Evolutionary conservation across 2,113 vertebrate species (phyloP).

Genomic region (Protobothrops flavoviridis): DNA sequence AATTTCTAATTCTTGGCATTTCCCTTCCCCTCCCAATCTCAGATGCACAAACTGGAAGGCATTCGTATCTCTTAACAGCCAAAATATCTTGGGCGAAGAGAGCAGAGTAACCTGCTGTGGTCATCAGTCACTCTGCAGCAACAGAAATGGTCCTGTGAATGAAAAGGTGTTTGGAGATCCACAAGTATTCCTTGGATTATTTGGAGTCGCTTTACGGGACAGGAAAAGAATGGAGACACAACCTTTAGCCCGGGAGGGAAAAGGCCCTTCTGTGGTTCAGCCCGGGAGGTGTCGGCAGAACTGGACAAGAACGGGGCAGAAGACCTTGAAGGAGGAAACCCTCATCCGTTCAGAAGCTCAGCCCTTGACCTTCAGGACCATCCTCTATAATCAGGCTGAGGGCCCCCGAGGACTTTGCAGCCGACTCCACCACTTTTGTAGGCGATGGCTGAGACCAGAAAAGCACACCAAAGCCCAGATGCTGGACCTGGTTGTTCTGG

Average conservation of each 20-base stretch:
- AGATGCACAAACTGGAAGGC: not conserved
- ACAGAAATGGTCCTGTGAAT: not conserved
- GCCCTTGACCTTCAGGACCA: not conserved
- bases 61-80: not conserved
- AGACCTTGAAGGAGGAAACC: not conserved
- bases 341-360: not conserved
- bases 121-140: too few relatives aligned
- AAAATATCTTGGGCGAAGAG: not conserved
- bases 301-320: not conserved
- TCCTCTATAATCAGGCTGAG: not conserved
- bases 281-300: not conserved
- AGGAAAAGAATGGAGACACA: not conserved
- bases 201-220: not conserved
- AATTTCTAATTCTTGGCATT: not conserved
- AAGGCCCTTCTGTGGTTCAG: not conserved
- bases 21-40: not conserved
- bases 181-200: not conserved
- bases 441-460: not conserved
- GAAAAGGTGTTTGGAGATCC: not conserved
- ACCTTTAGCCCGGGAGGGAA: not conserved
- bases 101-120: not conserved
- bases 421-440: not conserved
- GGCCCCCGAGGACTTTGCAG: not conserved
- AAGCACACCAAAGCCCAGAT: not conserved
- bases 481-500: not conserved